Evolutionary conservation across 2,888 invertebrate genomes (phyloP).

Genomic region (Rhamphomyia laevipes): DNA sequence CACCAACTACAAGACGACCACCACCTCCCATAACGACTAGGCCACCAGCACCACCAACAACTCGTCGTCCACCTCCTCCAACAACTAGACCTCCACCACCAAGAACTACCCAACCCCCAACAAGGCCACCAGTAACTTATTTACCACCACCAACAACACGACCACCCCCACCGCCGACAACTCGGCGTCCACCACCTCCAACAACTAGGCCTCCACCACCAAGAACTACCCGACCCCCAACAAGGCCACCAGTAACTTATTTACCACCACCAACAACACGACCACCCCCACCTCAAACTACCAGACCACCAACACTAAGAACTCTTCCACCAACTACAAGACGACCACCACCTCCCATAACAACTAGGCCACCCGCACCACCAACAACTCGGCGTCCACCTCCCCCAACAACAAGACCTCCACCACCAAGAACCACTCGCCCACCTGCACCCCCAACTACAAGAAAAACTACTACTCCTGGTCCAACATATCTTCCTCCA

Average conservation of each 20-base stretch:
- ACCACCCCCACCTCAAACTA: conserved; percentile 3
- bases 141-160: neutral
- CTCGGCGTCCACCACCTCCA: neutral
- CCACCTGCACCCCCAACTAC: conserved; percentile 13
- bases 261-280: conserved; percentile 3
- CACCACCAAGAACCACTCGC: conserved; percentile 8
- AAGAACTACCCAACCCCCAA: neutral
- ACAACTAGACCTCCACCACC: neutral
- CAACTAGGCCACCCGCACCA: neutral
- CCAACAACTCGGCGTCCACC: neutral
- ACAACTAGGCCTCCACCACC: neutral
- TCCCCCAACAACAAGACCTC: conserved; percentile 6
- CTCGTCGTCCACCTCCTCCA: neutral
- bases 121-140: neutral
- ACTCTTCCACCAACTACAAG: conserved; percentile 1
- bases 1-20: neutral
- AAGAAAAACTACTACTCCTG: neutral
- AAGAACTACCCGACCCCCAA: neutral
- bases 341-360: neutral
- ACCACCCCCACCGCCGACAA: neutral
- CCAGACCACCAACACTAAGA: neutral
- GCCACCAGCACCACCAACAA: no score
- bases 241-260: conserved; percentile 1
- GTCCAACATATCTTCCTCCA: conserved; percentile 1
- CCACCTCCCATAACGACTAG: no score